Percentiles rank a stretch among this genome's conserved stretches.
These are phyloP conservation scores for Elysia crispata DNA, from an alignment of 2,888 invertebrate species.

Conservation along the genomic window DNA sequence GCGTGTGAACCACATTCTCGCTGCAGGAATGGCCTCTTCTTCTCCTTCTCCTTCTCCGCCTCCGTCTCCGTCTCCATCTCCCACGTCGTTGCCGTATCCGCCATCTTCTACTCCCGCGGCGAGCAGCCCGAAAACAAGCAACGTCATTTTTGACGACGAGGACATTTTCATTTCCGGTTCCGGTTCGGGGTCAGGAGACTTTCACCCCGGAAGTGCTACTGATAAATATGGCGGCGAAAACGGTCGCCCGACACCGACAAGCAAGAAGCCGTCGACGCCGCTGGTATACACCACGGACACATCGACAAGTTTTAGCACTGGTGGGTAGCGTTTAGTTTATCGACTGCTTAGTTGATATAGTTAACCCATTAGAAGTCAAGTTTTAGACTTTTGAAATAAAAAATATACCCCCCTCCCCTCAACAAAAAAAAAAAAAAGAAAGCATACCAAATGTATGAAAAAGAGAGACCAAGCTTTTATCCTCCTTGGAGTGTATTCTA, in stretches of 20 bases:
- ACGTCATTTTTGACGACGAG: constrained; percentile 44
- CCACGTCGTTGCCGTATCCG: not conserved
- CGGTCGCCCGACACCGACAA: constrained; percentile 22
- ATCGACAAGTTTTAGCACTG: not conserved
- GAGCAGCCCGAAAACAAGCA: not conserved
- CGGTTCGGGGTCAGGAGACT: constrained; percentile 50
- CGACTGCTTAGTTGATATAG: too few relatives aligned
- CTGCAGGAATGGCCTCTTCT: not conserved
- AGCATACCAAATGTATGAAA: too few relatives aligned
- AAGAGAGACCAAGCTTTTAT: too few relatives aligned
- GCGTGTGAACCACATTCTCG: too few relatives aligned
- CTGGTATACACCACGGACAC: not conserved
- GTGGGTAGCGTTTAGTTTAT: not conserved
- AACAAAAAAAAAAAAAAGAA: too few relatives aligned
- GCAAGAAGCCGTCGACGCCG: not conserved
- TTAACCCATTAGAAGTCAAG: too few relatives aligned
- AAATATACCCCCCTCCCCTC: too few relatives aligned
- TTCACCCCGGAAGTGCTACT: not conserved
- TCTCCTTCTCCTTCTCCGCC: not conserved
- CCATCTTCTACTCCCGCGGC: not conserved
- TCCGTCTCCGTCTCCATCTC: not conserved
- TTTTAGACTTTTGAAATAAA: too few relatives aligned
- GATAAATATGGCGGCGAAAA: not conserved
- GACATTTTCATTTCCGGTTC: constrained; percentile 45
- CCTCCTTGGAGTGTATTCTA: too few relatives aligned